Base-by-base conservation (phyloP, 1,140 invertebrate genomes). In the Pogonus chalceus region DNA sequence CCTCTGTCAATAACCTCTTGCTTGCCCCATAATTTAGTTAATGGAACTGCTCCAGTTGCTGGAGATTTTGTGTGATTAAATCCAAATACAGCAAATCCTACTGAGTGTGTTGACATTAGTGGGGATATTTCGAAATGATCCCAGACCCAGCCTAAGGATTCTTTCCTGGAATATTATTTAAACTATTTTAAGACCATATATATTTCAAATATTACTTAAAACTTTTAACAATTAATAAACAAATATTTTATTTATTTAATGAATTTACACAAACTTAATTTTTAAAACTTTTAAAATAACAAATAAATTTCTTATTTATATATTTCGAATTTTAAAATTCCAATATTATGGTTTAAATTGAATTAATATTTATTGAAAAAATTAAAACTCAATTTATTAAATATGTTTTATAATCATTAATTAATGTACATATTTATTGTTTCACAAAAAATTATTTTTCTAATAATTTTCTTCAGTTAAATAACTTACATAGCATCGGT, bases 101-200 rank as follows among this genome's bases (percentile, higher is more conserved):
- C 59, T n/a, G 82, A 73, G 58, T 82, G 80, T 2, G 83, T 81
- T 0, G 80, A 78, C 73, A 87, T 79, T 20, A 66, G 68, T 0
- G 78, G 73, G 0, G 77, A 78, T 35, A 69, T 74, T 14, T 74
- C 66, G 61, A 79, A 85, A 16, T 64, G 67, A 54, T 79, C 72
- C 24, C 70, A 64, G 12, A 73, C 56, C 64, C 69, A 75, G 9
- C 61, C 64, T 2, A 59, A 62, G 48, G 67, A 57, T 35, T 60
- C 56, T 21, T 58, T 56, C 21, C 68, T 71, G 53, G 51, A 48
- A 52, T 35, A 53, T 52, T 43, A 43, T n/a, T n/a, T n/a, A 14
- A 21, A 22, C 14, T 31, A 54, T 21, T 53, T n/a, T 16, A 7
- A n/a, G n/a, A 18, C 7, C 14, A 22, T 4, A 9, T 46, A 48